phyloP scores from a whole-genome alignment of 2,888 invertebrate genomes.

The Pantelozetes paolii region DNA sequence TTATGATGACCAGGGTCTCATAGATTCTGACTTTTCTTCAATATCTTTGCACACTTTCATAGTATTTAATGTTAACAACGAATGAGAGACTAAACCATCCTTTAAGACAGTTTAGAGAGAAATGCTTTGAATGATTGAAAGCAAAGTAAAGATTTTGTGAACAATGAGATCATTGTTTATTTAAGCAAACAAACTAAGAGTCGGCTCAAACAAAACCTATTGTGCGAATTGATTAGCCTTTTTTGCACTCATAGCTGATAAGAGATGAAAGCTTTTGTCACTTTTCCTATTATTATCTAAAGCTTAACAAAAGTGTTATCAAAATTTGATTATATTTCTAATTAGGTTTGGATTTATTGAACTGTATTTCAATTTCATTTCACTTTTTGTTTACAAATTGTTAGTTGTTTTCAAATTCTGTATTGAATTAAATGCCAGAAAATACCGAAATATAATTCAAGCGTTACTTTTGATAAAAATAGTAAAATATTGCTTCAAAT shows the following conservation, averaged over 20 bases:
- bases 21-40: neutral
- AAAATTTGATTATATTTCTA: constrained; percentile 24
- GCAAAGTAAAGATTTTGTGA: constrained; percentile 3
- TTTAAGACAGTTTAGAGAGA: neutral
- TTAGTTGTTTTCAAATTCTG: neutral
- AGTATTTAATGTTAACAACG: neutral
- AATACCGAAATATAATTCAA: neutral
- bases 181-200: constrained; percentile 14
- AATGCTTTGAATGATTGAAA: constrained; percentile 3
- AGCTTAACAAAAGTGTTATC: constrained; percentile 21
- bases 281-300: constrained; percentile 21
- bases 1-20: no score
- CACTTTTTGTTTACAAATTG: neutral
- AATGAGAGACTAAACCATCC: neutral
- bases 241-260: constrained; percentile 14
- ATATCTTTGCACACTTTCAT: neutral
- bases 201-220: constrained; percentile 19
- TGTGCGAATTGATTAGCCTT: constrained; percentile 21
- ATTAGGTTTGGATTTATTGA: neutral
- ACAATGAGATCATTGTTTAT: constrained; percentile 26
- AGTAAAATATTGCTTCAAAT: neutral
- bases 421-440: neutral
- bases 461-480: neutral
- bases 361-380: neutral
- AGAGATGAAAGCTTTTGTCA: constrained; percentile 26